phyloP scores from a whole-genome alignment of 2,797 vertebrate species.

The Coregonus suidteri region DNA sequence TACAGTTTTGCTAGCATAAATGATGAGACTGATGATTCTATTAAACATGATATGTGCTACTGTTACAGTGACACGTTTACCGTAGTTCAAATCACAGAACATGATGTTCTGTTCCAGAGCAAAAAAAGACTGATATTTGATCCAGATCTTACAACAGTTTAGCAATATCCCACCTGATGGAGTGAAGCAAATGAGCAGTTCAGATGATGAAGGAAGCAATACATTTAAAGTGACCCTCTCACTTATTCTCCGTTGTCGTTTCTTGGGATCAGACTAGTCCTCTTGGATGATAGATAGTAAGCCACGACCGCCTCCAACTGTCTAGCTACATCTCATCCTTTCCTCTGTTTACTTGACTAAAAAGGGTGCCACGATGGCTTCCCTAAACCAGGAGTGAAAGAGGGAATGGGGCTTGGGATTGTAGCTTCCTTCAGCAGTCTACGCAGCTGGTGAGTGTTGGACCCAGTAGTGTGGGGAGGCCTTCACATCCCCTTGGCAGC shows the following conservation, averaged over 20 bases:
- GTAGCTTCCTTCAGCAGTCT: neutral
- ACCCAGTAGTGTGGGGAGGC: neutral
- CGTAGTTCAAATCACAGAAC: neutral
- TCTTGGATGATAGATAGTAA: neutral
- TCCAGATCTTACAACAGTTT: neutral
- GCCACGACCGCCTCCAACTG: neutral
- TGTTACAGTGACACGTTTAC: neutral
- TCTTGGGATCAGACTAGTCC: neutral
- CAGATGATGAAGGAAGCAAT: no score
- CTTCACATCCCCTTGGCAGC: constrained; percentile 1
- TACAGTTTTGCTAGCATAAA: neutral
- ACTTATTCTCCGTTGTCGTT: neutral
- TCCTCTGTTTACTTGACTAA: neutral
- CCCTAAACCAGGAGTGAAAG: neutral
- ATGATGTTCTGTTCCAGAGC: neutral
- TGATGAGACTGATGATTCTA: neutral
- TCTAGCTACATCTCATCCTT: neutral
- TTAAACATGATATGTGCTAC: neutral
- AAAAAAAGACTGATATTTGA: neutral
- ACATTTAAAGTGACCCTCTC: neutral
- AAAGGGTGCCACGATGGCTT: neutral
- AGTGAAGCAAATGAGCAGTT: neutral
- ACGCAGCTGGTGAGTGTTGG: neutral
- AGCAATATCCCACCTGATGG: neutral
- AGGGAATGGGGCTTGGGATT: neutral